These are phyloP conservation scores for Pangasianodon hypophthalmus DNA, from an alignment of 2,113 vertebrate species.

Conservation along the genomic window DNA sequence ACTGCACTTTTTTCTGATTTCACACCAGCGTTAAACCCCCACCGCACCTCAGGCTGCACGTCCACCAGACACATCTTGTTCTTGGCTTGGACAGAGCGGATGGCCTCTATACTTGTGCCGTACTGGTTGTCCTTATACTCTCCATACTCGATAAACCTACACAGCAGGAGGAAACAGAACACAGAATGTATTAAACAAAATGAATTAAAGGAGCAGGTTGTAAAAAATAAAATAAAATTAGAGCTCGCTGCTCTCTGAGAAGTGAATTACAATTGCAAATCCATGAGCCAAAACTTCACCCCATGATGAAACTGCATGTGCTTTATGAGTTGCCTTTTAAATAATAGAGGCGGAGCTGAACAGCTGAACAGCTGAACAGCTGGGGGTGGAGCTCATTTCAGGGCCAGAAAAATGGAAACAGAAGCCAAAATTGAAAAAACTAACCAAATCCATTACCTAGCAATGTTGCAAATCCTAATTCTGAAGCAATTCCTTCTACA, in stretches of 20 bases:
- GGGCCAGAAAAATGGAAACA: too few relatives aligned
- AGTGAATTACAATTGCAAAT: not conserved
- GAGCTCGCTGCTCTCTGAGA: not conserved
- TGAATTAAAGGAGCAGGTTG: not conserved
- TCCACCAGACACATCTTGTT: conserved; percentile 95
- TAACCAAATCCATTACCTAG: too few relatives aligned
- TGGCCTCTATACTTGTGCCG: conserved; percentile 92
- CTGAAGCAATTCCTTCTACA: not conserved
- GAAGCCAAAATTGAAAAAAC: too few relatives aligned
- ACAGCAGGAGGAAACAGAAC: conserved; percentile 60
- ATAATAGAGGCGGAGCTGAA: too few relatives aligned
- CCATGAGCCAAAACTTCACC: not conserved
- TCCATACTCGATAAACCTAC: conserved; percentile 91
- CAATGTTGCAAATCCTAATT: not conserved
- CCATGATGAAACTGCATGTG: not conserved
- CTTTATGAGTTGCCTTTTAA: too few relatives aligned
- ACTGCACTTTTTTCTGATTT: not conserved
- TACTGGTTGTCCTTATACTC: conserved; percentile 95
- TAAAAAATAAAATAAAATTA: not conserved
- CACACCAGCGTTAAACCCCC: not conserved
- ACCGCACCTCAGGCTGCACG: conserved; percentile 86
- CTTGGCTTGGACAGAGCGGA: conserved; percentile 86
- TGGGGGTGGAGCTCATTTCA: too few relatives aligned
- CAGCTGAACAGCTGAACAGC: too few relatives aligned
- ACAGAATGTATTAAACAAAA: not conserved